Evolutionary conservation across 1,140 invertebrate genomes (phyloP), one percentile per base, ranked within the genome.

Genomic region (Ctenoplectra terminalis): DNA sequence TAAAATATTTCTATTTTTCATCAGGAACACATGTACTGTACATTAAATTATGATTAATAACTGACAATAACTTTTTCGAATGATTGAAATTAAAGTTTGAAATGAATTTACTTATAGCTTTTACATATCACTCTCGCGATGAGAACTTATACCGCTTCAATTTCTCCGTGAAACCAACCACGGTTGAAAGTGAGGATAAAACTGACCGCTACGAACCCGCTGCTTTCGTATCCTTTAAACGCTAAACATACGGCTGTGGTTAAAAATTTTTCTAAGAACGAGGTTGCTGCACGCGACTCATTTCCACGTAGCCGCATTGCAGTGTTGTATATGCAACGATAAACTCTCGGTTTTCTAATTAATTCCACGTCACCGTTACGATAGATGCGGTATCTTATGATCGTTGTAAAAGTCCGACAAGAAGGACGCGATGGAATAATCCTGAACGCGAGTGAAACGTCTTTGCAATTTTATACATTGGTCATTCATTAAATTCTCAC

Each of bases 401-500:
- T 70, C 29, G 17, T n/a, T 11, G 29, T 8, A 71, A 71, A 71
- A 72, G 40, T 43, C 50, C 20, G 20, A 34, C 20, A 29, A 43
- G 56, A 81, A 63, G 26, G 48, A 69, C 52, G 48, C 46, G 50
- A 31, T 17, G 11, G 7, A 52, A 72, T 26, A 72, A 43, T 72
- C 29, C 15, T 43, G 15, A 58, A 61, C 43, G 54, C 40, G 52
- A 40, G 31, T 31, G 50, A 66, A 52, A 40, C 40, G 48, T 52
- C 37, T 69, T 61, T 29, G 70, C 11, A 17, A 67, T 74, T 81
- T 81, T 64, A 69, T 48, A 60, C 40, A 46, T 67, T 26, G 34
- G 20, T 29, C 50, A 29, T 83, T 78, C 60, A 50, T 78, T 82
- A 84, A 82, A 82, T 77, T 84, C 64, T 75, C 82, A 56, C 79